Base-by-base conservation (phyloP, 2,113 vertebrate genomes). In the Cyphomyrus plagiostoma region DNA sequence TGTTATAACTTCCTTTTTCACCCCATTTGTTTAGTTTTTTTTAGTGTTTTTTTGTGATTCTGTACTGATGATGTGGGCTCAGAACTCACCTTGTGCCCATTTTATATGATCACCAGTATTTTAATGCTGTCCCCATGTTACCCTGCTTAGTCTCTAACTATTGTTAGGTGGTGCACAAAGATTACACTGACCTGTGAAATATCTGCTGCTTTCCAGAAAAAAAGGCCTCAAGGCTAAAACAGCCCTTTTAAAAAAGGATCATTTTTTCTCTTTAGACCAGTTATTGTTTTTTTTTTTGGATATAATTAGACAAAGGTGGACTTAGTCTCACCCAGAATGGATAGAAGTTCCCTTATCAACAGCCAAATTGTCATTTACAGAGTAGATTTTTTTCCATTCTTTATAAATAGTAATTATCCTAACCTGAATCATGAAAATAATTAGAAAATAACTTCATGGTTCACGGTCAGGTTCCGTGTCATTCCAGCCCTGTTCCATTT, bases 381-480 rank as follows among this genome's bases (percentile, higher is more conserved):
- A 39, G 35, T 42, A 30, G 9, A 70, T 0, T 30, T 70, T 70
- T 70, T 70, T 70, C n/a, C 62, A 70, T 30, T 30, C 62, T 30
- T 70, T 70, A 70, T 70, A 70, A 30, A 70, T 70, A 70, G 62
- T 70, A 70, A 70, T 70, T 70, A 70, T 70, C 62, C 62, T 70
- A 70, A 70, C 62, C 62, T 26, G n/a, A 70, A 30, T 70, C 26
- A 4, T 11, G 26, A 30, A 70, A 70, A 70, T 70, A 26, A 30
- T 70, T 30, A 3, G 10, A 70, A 70, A 30, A 70, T 70, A 70
- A 26, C n/a, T 70, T 80, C 74, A 35, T 39, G 15, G 35, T 30
- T 30, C 70, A 77, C 15, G 70, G 70, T 77, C 74, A 5, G 17
- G 74, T 80, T 42, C 74, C 4, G 15, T 42, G 15, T 80, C 35